These are phyloP conservation scores for Calosoma granatense DNA, from an alignment of 1,140 invertebrate species.

Conservation along the genomic window DNA sequence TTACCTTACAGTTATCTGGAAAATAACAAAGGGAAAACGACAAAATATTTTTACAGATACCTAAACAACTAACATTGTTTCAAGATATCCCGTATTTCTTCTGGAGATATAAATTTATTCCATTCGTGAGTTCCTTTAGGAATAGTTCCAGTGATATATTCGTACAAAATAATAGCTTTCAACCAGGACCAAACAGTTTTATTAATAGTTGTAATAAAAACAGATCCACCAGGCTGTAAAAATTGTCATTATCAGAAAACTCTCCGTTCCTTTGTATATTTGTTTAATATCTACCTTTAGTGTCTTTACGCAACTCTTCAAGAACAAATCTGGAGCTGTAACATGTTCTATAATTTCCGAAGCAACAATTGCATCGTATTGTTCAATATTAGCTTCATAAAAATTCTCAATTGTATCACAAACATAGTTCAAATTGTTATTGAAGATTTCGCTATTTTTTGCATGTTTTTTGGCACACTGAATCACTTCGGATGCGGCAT, in stretches of 20 bases:
- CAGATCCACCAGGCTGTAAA: conserved; percentile 60
- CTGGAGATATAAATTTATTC: conserved; percentile 76
- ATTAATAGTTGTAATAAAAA: conserved; percentile 91
- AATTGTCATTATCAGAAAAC: background rate
- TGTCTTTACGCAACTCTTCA: conserved; percentile 46
- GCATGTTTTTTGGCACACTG: conserved; percentile 52
- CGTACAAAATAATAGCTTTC: conserved; percentile 59
- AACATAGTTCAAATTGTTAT: conserved; percentile 21
- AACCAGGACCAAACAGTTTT: conserved; percentile 67
- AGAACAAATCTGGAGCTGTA: conserved; percentile 49
- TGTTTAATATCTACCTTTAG: conserved; percentile 32
- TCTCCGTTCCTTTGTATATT: background rate
- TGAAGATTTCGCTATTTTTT: too few relatives aligned
- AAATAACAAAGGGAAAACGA: too few relatives aligned
- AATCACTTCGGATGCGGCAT: conserved; percentile 63
- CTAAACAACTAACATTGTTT: background rate
- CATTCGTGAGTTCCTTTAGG: conserved; percentile 85
- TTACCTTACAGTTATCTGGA: conserved; percentile 51
- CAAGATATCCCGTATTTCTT: conserved; percentile 39
- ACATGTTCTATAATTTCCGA: conserved; percentile 80
- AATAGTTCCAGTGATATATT: conserved; percentile 61
- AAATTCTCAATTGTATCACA: conserved; percentile 36
- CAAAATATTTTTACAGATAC: background rate
- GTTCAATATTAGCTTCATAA: conserved; percentile 24
- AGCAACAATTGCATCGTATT: conserved; percentile 61